phyloP scores from a whole-genome alignment of 2,888 invertebrate genomes.

The Chirona hameri region DNA sequence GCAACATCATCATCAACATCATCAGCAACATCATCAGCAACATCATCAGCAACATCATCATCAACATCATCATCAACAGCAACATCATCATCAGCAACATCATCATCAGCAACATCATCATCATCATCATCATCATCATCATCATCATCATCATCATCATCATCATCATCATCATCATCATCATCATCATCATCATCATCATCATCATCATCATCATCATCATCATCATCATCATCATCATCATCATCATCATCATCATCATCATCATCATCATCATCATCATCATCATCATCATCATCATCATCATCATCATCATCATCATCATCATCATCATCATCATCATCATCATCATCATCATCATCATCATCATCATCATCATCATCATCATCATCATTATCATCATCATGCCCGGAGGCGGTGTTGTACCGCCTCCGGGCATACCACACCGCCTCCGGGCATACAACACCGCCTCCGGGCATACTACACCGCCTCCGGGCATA shows the following conservation, averaged over 20 bases:
- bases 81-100: too few relatives aligned
- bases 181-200: slow-evolving; percentile 8
- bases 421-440: too few relatives aligned
- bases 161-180: background rate
- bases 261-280: slow-evolving; percentile 22
- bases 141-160: slow-evolving; percentile 11
- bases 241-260: slow-evolving; percentile 22
- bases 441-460: too few relatives aligned
- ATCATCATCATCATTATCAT: slow-evolving; percentile 22
- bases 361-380: slow-evolving; percentile 22
- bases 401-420: background rate
- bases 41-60: too few relatives aligned
- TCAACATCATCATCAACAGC: too few relatives aligned
- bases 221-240: slow-evolving; percentile 22
- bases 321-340: slow-evolving; percentile 22
- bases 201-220: slow-evolving; percentile 8
- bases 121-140: too few relatives aligned
- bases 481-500: too few relatives aligned
- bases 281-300: slow-evolving; percentile 22
- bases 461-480: too few relatives aligned
- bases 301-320: slow-evolving; percentile 22
- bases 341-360: slow-evolving; percentile 22
- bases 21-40: too few relatives aligned
- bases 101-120: too few relatives aligned
- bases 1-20: too few relatives aligned